Base-by-base conservation (phyloP, 2,888 invertebrate species). In the Agriopis aurantiaria region DNA sequence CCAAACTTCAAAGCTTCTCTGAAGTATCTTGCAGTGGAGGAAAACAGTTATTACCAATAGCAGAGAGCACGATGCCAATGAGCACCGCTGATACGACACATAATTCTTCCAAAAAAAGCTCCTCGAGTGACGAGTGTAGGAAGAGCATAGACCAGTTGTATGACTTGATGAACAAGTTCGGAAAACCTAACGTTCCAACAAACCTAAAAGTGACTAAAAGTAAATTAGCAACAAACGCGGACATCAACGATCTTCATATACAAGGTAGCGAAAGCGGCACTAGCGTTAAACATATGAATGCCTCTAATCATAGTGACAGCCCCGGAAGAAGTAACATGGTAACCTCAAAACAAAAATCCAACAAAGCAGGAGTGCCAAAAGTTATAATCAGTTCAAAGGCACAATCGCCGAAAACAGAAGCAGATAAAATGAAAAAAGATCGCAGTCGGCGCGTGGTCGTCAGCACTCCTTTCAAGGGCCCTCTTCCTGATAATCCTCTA, bases 121-220 rank as follows among this genome's bases (percentile, higher is more conserved):
- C 76, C 3, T 72, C 83, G 11, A 72, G 88, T 8, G 63, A 87
- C 5, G 88, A 91, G 78, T 92, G 90, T 68, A 86, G 88, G 75
- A 89, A 89, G 78, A 92, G 90, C 75, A 92, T 93, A 66, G 90
- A 92, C 59, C 90, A 91, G 83, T 85, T 93, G 73, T 93, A 92
- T 73, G 81, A 84, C 72, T 83, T 94, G 56, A 88, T 94, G 78
- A 90, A 88, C 46, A 87, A 86, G 64, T 73, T 88, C 11, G 82
- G 78, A 8, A 87, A 85, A 56, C 65, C 67, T 10, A 81, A 84
- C 48, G 67, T n/a, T 17, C n/a, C 69, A 3, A 64, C 61, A 43
- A 84, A 85, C 60, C 64, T 64, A 3, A 78, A 77, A 1, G 11
- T 10, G 17, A 45, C 71, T 9, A 80, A 74, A 76, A 80, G 72